Evolutionary conservation across 2,888 invertebrate genomes (phyloP).

Genomic region (Cybosia mesomella): DNA sequence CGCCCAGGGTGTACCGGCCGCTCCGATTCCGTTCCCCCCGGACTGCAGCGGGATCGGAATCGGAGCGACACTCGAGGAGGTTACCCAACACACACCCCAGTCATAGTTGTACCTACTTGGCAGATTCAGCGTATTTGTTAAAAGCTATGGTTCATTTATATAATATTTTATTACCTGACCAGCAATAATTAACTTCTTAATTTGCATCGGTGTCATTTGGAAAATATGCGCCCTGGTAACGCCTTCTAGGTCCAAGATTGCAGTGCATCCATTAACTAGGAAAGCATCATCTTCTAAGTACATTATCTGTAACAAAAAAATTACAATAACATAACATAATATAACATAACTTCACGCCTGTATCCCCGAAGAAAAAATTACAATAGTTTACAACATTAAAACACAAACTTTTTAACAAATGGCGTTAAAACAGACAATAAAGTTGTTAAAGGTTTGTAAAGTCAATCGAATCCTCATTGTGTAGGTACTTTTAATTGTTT

Average conservation of each 20-base stretch:
- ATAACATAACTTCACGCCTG: too few relatives aligned
- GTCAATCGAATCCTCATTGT: not conserved
- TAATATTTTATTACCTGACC: conserved; percentile 54
- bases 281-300: conserved; percentile 74
- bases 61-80: too few relatives aligned
- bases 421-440: not conserved
- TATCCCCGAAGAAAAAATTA: too few relatives aligned
- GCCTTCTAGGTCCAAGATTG: conserved; percentile 71
- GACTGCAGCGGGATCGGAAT: too few relatives aligned
- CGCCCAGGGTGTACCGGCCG: too few relatives aligned
- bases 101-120: too few relatives aligned
- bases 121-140: too few relatives aligned
- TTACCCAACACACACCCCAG: too few relatives aligned
- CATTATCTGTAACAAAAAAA: conserved; percentile 17
- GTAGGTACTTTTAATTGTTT: not conserved
- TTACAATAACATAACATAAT: too few relatives aligned
- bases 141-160: too few relatives aligned
- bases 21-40: too few relatives aligned
- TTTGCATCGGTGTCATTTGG: conserved; percentile 8
- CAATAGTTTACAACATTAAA: not conserved
- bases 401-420: too few relatives aligned
- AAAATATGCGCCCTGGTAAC: conserved; percentile 2
- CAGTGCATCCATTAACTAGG: conserved; percentile 72
- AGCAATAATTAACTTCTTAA: conserved; percentile 50
- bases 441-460: not conserved